Percentiles rank a stretch among this genome's conserved stretches.
These are phyloP conservation scores for Oncorhynchus keta DNA, from an alignment of 2,113 vertebrate species.

Conservation along the genomic window DNA sequence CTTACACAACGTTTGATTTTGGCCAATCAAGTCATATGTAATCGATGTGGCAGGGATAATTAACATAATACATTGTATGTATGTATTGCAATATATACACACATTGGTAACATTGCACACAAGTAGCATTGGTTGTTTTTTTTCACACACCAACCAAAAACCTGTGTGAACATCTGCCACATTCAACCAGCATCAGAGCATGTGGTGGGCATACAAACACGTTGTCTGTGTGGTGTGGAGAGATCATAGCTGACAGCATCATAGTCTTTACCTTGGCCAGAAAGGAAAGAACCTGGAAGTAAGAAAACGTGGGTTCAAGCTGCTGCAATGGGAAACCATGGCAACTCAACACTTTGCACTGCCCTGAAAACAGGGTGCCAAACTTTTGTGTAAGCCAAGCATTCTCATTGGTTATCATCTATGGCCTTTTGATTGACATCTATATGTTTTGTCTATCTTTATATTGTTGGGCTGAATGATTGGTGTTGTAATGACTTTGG, in stretches of 20 bases:
- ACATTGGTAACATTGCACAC: not conserved
- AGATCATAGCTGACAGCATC: slow-evolving; percentile 23
- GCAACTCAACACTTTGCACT: slow-evolving; percentile 22
- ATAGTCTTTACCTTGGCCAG: slow-evolving; percentile 50
- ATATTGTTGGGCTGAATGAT: not conserved
- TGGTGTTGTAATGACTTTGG: not conserved
- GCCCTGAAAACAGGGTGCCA: not conserved
- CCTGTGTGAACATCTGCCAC: slow-evolving; percentile 1
- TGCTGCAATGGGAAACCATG: slow-evolving; percentile 23
- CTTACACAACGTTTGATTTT: not conserved
- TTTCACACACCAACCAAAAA: not conserved
- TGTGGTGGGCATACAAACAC: slow-evolving; percentile 28
- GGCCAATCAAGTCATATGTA: not conserved
- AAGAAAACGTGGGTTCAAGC: slow-evolving; percentile 48
- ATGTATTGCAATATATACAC: not conserved
- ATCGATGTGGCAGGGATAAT: not conserved
- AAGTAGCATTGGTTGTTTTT: not conserved
- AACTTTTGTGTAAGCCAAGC: slow-evolving; percentile 16
- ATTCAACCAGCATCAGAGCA: not conserved
- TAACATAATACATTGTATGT: not conserved
- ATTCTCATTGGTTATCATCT: slow-evolving; percentile 24
- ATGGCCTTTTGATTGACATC: slow-evolving; percentile 16
- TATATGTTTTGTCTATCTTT: not conserved
- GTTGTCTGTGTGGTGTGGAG: slow-evolving; percentile 9
- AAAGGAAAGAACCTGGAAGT: slow-evolving; percentile 53